Evolutionary conservation across 2,113 vertebrate genomes (phyloP), one percentile per base, ranked within the genome.

Genomic region (Myanophis thanlyinensis): DNA sequence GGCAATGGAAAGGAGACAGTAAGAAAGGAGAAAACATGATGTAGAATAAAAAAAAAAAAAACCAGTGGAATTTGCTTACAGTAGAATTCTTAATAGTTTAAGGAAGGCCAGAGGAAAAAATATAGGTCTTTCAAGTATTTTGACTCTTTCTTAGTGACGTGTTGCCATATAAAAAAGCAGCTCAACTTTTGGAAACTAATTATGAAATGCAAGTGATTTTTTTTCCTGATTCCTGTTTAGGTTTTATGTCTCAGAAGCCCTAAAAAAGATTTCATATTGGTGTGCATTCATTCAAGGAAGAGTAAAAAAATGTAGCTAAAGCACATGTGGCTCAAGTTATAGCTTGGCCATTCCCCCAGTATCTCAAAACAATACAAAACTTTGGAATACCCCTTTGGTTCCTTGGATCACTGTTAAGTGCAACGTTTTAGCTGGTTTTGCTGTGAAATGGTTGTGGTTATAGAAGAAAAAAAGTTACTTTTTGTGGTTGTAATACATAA

Each of bases 401-500:
- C 49, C 35, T 91, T 93, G 95, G 93, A 93, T 4, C 5, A 1
- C 20, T 62, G 22, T 18, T 2, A 92, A 12, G 22, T 93, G 85
- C 51, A 40, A 46, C 59, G 11, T 90, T 88, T 92, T 85, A 46
- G 90, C 15, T 88, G 8, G 35, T 48, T 67, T 95, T 93, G 48
- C 54, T 93, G 15, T 10, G 53, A 93, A 87, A 85, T 18, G 1
- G 47, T 94, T 95, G 94, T 51, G 86, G 48, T 91, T 13, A 51
- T 3, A 9, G 12, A 1, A 1, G 87, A 85, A 80, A 67, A 89
- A 40, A 48, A 18, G 13, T 35, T 67, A 67, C 62, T 53, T 93
- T n/a, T 93, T 54, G 48, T 56, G 48, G 85, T 56, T 94, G 22
- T 80, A 89, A 0, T 73, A 48, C 93, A 93, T 95, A 93, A 94